phyloP scores from a whole-genome alignment of 2,797 vertebrate species.

The Yasuhikotakia modesta region DNA sequence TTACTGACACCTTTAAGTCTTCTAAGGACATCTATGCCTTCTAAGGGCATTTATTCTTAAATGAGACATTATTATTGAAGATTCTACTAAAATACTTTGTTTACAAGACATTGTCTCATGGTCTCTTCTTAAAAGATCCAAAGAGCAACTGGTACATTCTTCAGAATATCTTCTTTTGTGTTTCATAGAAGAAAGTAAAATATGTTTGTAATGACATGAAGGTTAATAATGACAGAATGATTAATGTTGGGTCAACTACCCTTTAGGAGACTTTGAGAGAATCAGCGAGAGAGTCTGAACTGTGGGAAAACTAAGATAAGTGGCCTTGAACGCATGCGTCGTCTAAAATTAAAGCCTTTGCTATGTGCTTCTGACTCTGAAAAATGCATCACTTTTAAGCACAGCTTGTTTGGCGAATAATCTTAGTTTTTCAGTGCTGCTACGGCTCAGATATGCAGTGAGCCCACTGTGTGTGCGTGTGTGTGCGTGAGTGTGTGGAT shows the following conservation, averaged over 20 bases:
- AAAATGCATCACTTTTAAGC: constrained; percentile 53
- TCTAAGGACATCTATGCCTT: too few species aligned
- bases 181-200: too few species aligned
- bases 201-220: not conserved
- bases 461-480: constrained; percentile 48
- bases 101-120: too few species aligned
- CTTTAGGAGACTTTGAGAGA: constrained; percentile 26
- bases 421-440: constrained; percentile 66
- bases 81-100: too few species aligned
- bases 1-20: too few species aligned
- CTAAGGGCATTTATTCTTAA: too few species aligned
- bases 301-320: constrained; percentile 63
- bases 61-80: too few species aligned
- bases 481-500: constrained; percentile 26
- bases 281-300: constrained; percentile 45
- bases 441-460: constrained; percentile 70
- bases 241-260: not conserved
- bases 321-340: constrained; percentile 60
- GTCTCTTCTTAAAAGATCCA: too few species aligned
- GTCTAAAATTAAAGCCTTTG: constrained; percentile 66
- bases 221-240: not conserved
- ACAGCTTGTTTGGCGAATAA: constrained; percentile 66
- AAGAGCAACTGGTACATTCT: too few species aligned
- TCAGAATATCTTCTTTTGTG: too few species aligned
- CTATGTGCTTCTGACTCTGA: constrained; percentile 63